These are phyloP conservation scores for Malaclemys terrapin DNA, from an alignment of 2,113 vertebrate genomes.

Conservation along the genomic window DNA sequence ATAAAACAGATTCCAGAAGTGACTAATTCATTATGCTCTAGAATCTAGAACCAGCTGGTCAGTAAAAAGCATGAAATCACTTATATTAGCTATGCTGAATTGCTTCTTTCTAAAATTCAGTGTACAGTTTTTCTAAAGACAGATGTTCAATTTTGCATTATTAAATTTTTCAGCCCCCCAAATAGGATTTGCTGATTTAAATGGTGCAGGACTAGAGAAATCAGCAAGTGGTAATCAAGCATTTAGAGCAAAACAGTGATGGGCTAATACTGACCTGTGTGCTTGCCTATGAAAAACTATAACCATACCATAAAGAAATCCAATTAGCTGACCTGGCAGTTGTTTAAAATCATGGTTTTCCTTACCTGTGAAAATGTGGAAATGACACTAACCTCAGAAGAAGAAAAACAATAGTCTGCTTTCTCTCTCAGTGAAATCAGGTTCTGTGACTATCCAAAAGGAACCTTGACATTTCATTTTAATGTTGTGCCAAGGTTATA, in stretches of 20 bases:
- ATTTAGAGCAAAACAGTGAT: slow-evolving; percentile 22
- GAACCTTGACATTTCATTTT: background rate
- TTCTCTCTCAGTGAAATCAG: background rate
- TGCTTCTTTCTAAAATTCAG: slow-evolving; percentile 61
- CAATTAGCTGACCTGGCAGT: background rate
- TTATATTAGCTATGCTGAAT: slow-evolving; percentile 60
- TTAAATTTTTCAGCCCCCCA: slow-evolving; percentile 22
- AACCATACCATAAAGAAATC: background rate
- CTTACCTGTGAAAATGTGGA: slow-evolving; percentile 1
- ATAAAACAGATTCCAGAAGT: slow-evolving; percentile 36
- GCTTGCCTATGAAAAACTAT: background rate
- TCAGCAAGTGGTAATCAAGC: slow-evolving; percentile 43
- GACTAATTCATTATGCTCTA: slow-evolving; percentile 31
- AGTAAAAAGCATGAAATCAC: slow-evolving; percentile 56
- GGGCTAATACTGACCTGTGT: slow-evolving; percentile 1
- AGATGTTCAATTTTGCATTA: slow-evolving; percentile 55
- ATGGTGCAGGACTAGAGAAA: slow-evolving; percentile 54
- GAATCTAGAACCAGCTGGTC: slow-evolving; percentile 60
- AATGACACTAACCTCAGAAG: background rate
- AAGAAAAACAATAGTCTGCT: background rate
- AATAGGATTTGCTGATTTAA: slow-evolving; percentile 61
- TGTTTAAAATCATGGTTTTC: background rate
- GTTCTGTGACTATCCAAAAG: background rate
- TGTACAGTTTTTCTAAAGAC: slow-evolving; percentile 60
- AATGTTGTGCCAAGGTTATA: background rate